A percentile compares a stretch with the other conserved stretches of the same genome.
Conservation (phyloP, 2,113 vertebrate species). For the Pungitius pungitius region DNA sequence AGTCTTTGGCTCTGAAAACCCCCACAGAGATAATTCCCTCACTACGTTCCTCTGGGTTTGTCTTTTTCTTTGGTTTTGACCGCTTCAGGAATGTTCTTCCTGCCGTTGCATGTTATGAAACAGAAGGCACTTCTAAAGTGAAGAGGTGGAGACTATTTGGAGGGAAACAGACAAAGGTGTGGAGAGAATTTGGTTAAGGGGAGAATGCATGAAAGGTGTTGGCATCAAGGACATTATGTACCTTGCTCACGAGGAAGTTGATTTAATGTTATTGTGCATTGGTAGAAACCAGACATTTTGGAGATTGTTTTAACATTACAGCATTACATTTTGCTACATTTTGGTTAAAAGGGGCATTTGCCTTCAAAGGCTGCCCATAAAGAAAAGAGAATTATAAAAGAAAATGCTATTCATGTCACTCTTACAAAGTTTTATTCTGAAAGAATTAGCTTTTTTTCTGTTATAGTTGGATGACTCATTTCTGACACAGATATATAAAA, state of each 20-base stretch:
- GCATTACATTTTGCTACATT: slow-evolving; percentile 18
- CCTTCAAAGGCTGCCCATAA: slow-evolving; percentile 11
- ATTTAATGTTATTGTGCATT: slow-evolving; percentile 13
- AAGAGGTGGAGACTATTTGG: slow-evolving; percentile 24
- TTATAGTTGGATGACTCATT: slow-evolving; percentile 24
- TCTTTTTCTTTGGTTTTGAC: slow-evolving; percentile 26
- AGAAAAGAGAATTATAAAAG: slow-evolving; percentile 4
- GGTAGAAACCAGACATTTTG: neutral
- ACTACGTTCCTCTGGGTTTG: slow-evolving; percentile 11
- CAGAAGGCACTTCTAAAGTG: neutral
- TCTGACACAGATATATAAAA: slow-evolving; percentile 2
- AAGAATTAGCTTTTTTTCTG: slow-evolving; percentile 31
- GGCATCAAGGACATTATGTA: slow-evolving; percentile 50
- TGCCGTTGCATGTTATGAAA: slow-evolving; percentile 60
- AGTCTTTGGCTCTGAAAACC: slow-evolving; percentile 23
- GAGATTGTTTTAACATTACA: slow-evolving; percentile 12
- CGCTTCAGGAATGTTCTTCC: slow-evolving; percentile 61
- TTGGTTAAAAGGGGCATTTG: slow-evolving; percentile 19
- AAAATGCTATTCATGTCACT: slow-evolving; percentile 12
- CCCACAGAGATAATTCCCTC: slow-evolving; percentile 41
- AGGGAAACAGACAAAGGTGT: slow-evolving; percentile 50
- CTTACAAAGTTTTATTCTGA: slow-evolving; percentile 9
- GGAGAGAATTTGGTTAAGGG: slow-evolving; percentile 31
- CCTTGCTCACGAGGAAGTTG: slow-evolving; percentile 24
- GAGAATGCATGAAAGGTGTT: slow-evolving; percentile 15